Evolutionary conservation across 30 jellyfish, hydroid and myxozoan genomes (phyloP), one percentile per base, ranked within the genome.

Genomic region (Phacellophora camtschatica): DNA sequence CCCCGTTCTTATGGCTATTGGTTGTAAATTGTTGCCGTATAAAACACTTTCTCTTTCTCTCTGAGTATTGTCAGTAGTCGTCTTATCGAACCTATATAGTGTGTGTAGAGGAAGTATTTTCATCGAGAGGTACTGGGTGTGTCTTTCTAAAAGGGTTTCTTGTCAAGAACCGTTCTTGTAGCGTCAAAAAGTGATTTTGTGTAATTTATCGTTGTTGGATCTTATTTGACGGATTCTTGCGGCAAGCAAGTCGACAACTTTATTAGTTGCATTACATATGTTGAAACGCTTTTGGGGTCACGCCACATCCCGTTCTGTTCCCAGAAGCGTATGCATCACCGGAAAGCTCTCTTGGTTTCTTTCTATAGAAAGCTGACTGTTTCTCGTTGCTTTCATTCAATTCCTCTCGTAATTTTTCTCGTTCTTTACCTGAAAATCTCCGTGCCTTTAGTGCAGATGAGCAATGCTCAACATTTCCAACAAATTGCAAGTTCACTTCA

Each of bases 71-170:
- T 5, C 19, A 66, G 22, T 1, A 36, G 20, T 19, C 46, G 32
- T 18, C 23, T 36, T 10, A 66, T 66, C 2, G 80, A 48, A 32
- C 63, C 36, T 66, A 63, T n/a, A n/a, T 63, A 12, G 61, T 66
- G 30, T 66, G 80, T n/a, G 80, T 33, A 1, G 62, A 34, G 2
- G 80, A 32, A 16, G 39, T 29, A 61, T 33, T 2, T 39, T 66
- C 62, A 6, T 27, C 80, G 39, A 66, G 62, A 3, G 65, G 66
- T 23, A 66, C 80, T 32, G 80, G 62, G 9, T 61, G 80, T 10
- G 64, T 30, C 32, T 66, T 66, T n/a, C 65, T 43, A 24, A 66
- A 33, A 18, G 42, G 80, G 25, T 66, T 34, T 39, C 63, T 32
- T 13, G 80, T 66, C 2, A 5, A 57, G 10, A 4, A 57, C 8